phyloP scores from a whole-genome alignment of 1,140 invertebrate species.

The Trichonephila clavata region DNA sequence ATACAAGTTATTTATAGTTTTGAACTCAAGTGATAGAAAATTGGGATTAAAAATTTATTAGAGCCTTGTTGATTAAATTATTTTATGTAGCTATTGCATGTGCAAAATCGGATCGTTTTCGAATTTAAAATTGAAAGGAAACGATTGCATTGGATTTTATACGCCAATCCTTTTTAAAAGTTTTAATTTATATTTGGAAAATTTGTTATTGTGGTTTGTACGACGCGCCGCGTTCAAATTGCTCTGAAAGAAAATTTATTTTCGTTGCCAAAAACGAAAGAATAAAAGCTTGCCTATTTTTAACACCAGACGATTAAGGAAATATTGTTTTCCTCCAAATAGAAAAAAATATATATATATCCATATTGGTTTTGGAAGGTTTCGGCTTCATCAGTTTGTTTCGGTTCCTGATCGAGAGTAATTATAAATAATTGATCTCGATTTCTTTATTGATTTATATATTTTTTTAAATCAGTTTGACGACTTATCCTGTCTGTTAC shows the following conservation, averaged over 20 bases:
- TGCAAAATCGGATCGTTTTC: no score
- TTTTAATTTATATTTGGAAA: neutral
- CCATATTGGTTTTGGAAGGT: neutral
- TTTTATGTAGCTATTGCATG: no score
- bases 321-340: neutral
- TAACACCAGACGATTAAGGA: neutral
- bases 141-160: no score
- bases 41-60: no score
- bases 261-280: neutral
- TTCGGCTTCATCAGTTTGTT: neutral
- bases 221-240: neutral
- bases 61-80: no score
- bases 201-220: neutral
- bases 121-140: no score
- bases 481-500: neutral
- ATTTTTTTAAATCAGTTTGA: neutral
- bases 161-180: neutral
- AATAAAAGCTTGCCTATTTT: neutral
- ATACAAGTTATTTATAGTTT: no score
- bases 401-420: no score
- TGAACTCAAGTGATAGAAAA: no score
- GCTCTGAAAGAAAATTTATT: slow-evolving; percentile 12
- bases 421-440: no score
- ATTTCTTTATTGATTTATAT: no score
- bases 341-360: neutral